Conservation (phyloP, 2,113 vertebrate species). For the Merops nubicus region DNA sequence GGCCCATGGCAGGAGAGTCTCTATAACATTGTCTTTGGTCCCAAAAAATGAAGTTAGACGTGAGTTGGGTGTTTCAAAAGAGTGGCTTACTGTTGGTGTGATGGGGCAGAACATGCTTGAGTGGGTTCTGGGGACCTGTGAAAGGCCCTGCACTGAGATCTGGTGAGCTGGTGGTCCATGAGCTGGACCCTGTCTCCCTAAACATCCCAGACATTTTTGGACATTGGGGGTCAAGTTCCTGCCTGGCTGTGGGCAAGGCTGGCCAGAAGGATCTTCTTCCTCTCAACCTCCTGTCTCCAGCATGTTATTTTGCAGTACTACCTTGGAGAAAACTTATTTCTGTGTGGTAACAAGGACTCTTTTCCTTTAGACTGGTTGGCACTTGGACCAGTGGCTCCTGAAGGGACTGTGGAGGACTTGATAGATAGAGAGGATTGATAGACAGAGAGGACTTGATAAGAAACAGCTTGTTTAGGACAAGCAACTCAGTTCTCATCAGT, state of each 20-base stretch:
- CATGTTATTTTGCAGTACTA: rapidly evolving
- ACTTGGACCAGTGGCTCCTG: neutral
- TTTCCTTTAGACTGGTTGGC: neutral
- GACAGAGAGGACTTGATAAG: too few relatives aligned
- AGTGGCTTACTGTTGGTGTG: rapidly evolving
- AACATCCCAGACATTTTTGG: too few relatives aligned
- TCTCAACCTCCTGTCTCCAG: neutral
- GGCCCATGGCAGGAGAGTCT: neutral
- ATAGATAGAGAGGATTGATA: too few relatives aligned
- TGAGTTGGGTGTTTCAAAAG: neutral
- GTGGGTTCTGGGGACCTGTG: neutral
- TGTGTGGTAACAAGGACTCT: neutral
- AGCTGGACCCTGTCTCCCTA: too few relatives aligned
- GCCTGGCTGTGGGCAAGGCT: neutral
- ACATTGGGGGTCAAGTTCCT: neutral
- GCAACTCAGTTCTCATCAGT: too few relatives aligned
- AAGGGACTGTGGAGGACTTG: too few relatives aligned
- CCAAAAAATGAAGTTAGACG: neutral
- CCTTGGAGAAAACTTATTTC: neutral
- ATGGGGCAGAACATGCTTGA: neutral
- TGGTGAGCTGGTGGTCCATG: rapidly evolving
- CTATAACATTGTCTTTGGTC: rapidly evolving
- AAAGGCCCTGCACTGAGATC: rapidly evolving
- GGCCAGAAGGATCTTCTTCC: too few relatives aligned
- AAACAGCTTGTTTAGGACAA: too few relatives aligned